A percentile compares a stretch with the other conserved stretches of the same genome.
phyloP scores from a whole-genome alignment of 2,113 vertebrate species.

The Eptesicus fuscus region DNA sequence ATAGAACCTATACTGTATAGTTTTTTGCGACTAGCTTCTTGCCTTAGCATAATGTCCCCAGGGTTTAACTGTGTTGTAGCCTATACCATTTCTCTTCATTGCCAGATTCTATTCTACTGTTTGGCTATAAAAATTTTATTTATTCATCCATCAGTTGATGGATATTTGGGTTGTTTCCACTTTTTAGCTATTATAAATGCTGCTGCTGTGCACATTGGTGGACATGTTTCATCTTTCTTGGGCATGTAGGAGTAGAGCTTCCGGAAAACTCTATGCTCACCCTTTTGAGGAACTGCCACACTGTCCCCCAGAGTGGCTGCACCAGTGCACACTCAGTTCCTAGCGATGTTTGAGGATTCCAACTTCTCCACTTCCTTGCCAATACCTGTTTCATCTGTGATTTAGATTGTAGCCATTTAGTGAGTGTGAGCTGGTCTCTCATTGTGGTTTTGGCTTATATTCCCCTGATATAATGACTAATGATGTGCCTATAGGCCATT shows the following conservation, averaged over 20 bases:
- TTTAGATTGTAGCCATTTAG: neutral
- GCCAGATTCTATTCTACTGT: neutral
- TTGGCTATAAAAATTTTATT: neutral
- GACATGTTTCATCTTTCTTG: conserved; percentile 2
- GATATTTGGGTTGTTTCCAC: neutral
- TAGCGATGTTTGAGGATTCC: neutral
- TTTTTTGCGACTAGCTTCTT: neutral
- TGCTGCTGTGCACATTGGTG: neutral
- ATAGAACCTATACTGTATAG: neutral
- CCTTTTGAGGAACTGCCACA: neutral
- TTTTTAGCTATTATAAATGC: neutral
- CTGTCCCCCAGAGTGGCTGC: neutral
- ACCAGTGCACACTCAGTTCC: neutral
- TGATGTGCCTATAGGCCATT: neutral
- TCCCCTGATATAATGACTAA: neutral
- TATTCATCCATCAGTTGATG: neutral
- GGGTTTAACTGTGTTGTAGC: neutral
- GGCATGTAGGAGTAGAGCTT: neutral
- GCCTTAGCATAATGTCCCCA: neutral
- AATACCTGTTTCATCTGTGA: neutral
- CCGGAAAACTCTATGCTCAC: neutral
- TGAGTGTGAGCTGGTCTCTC: neutral
- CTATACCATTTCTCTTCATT: neutral
- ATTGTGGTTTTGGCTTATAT: neutral
- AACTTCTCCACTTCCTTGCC: neutral